Evolutionary conservation across 1,140 invertebrate species (phyloP).

Genomic region (Hyles vespertilio): DNA sequence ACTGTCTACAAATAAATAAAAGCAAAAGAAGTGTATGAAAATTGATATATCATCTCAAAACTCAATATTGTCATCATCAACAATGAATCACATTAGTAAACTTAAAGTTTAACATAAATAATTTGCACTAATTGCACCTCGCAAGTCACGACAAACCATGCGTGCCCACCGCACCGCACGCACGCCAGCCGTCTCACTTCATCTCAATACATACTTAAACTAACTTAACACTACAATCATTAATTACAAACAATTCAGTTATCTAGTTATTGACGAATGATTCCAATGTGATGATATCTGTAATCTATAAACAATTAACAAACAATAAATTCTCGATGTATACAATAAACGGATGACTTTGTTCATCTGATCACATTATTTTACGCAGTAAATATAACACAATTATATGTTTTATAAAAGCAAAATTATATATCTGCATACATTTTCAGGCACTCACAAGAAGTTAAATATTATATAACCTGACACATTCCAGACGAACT

Average conservation of each 20-base stretch:
- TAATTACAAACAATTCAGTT: constrained; percentile 1
- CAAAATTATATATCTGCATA: too few relatives aligned
- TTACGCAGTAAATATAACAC: too few relatives aligned
- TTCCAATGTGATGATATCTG: constrained; percentile 14
- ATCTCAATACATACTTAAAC: too few relatives aligned
- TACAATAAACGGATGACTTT: too few relatives aligned
- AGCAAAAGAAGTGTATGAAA: constrained; percentile 16
- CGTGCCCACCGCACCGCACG: too few relatives aligned
- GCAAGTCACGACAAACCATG: neutral
- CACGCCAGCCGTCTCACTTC: too few relatives aligned
- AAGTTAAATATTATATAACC: too few relatives aligned
- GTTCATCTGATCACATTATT: too few relatives aligned
- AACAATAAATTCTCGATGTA: constrained; percentile 17
- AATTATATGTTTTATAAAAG: too few relatives aligned
- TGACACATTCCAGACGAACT: too few relatives aligned
- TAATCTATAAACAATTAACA: constrained; percentile 14
- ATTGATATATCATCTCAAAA: constrained; percentile 38
- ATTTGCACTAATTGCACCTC: constrained; percentile 26
- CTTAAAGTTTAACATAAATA: constrained; percentile 30
- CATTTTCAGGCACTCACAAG: too few relatives aligned
- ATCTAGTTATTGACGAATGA: constrained; percentile 6
- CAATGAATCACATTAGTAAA: constrained; percentile 46
- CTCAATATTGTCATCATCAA: constrained; percentile 47
- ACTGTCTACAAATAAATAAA: neutral
- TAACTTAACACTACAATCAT: too few relatives aligned